A percentile compares a stretch with the other conserved stretches of the same genome.
Evolutionary conservation across 2,888 invertebrate genomes (phyloP).

Genomic region (Teleiodes luculella): DNA sequence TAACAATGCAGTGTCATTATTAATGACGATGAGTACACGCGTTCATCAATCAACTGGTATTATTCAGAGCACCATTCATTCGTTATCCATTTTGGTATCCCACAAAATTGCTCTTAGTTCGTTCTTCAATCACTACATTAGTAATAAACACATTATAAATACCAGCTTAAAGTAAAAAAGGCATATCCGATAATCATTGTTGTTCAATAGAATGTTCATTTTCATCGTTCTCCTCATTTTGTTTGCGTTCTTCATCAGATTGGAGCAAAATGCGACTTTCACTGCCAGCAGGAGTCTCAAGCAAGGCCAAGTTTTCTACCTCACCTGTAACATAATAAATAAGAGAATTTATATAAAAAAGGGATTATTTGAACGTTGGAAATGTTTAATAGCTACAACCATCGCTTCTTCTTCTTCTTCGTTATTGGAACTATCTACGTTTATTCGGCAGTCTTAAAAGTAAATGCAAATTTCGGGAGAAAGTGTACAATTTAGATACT

Average conservation of each 20-base stretch:
- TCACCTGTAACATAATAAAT: slow-evolving; percentile 52
- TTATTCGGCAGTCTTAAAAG: too few species aligned
- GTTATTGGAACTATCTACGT: too few species aligned
- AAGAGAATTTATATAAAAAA: neutral
- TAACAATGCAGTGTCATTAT: slow-evolving; percentile 14
- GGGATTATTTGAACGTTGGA: too few species aligned
- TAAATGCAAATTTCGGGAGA: too few species aligned
- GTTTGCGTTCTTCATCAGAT: slow-evolving; percentile 44
- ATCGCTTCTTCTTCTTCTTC: too few species aligned
- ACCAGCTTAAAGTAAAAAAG: neutral
- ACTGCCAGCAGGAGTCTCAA: slow-evolving; percentile 58
- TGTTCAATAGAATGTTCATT: neutral
- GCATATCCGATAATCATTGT: neutral
- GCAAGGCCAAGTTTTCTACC: slow-evolving; percentile 62
- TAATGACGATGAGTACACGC: slow-evolving; percentile 13
- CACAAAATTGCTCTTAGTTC: slow-evolving; percentile 3
- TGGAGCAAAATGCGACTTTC: slow-evolving; percentile 62
- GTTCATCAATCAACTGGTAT: slow-evolving; percentile 18
- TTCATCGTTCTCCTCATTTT: slow-evolving; percentile 26
- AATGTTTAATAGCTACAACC: too few species aligned
- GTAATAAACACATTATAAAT: neutral
- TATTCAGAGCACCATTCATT: slow-evolving; percentile 5
- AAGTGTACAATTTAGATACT: too few species aligned
- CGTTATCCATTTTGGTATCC: slow-evolving; percentile 11
- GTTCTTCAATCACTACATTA: neutral